Percentiles rank a stretch among this genome's conserved stretches.
Conservation (phyloP, 2,797 vertebrate genomes). For the Valencia hispanica region DNA sequence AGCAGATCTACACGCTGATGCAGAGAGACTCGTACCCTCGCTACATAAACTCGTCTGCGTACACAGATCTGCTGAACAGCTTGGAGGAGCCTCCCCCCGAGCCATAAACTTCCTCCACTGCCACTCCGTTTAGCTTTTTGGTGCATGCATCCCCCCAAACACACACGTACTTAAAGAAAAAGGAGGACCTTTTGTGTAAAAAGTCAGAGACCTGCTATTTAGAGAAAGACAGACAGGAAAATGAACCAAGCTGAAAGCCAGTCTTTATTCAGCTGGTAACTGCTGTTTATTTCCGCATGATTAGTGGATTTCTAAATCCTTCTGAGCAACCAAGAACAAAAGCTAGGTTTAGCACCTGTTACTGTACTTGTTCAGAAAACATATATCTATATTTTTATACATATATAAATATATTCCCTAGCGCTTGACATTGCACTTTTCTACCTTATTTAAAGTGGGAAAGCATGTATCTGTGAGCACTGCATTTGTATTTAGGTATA, state of each 20-base stretch:
- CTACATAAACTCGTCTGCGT: conserved; percentile 92
- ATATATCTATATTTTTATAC: conserved; percentile 81
- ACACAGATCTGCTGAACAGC: conserved; percentile 87
- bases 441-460: conserved; percentile 74
- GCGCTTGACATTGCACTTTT: conserved; percentile 80
- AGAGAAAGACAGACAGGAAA: conserved; percentile 61
- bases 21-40: conserved; percentile 99
- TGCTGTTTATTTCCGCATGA: conserved; percentile 66
- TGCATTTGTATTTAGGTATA: conserved; percentile 77
- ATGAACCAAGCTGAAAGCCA: conserved; percentile 57
- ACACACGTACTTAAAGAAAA: conserved; percentile 18
- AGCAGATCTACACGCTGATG: conserved; percentile 98
- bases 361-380: conserved; percentile 43
- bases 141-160: conserved; percentile 61
- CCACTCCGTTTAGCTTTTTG: conserved; percentile 58
- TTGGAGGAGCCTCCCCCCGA: conserved; percentile 70
- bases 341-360: conserved; percentile 51
- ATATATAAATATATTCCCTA: conserved; percentile 71
- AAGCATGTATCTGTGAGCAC: conserved; percentile 77
- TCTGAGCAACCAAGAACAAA: conserved; percentile 69
- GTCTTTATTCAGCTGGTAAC: conserved; percentile 62
- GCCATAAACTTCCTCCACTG: conserved; percentile 59
- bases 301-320: conserved; percentile 65
- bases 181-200: conserved; percentile 51
- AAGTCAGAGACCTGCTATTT: conserved; percentile 60